These are phyloP conservation scores for Microcebus jonahi DNA, from an alignment of 2,113 vertebrate species.

Conservation along the genomic window DNA sequence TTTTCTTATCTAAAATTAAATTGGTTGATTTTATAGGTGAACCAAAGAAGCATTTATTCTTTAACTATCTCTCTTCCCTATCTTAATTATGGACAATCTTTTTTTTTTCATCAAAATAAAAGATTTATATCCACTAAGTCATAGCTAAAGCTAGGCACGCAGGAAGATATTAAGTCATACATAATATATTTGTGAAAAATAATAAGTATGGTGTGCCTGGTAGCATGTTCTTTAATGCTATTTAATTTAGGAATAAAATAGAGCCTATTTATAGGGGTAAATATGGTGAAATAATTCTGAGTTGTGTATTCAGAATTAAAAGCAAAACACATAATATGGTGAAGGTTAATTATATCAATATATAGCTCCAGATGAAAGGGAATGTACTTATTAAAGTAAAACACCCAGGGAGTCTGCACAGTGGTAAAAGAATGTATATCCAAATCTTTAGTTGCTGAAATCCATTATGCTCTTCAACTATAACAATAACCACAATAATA, in stretches of 20 bases:
- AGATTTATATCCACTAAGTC: not conserved
- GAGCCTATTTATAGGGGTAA: not conserved
- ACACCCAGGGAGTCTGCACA: not conserved
- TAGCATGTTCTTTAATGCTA: conserved; percentile 44
- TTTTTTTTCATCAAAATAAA: not conserved
- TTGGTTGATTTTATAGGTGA: not conserved
- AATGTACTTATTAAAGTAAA: conserved; percentile 30
- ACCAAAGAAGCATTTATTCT: not conserved
- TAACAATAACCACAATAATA: conserved; percentile 43
- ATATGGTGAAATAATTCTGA: conserved; percentile 50
- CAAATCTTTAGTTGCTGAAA: conserved; percentile 22
- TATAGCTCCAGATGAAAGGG: not conserved
- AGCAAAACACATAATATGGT: not conserved
- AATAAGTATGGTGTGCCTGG: not conserved
- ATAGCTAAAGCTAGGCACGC: not conserved
- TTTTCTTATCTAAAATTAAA: not conserved
- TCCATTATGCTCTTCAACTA: conserved; percentile 58
- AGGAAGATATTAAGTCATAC: not conserved
- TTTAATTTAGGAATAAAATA: conserved; percentile 61
- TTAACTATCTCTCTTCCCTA: not conserved
- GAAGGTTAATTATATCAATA: conserved; percentile 56
- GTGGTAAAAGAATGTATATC: not conserved
- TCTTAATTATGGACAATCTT: not conserved
- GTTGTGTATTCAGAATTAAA: conserved; percentile 54
- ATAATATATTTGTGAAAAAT: conserved; percentile 6